Evolutionary conservation across 30 jellyfish, hydroid and myxozoan species (phyloP), one percentile per base, ranked within the genome.

Genomic region (Hydractinia echinata): DNA sequence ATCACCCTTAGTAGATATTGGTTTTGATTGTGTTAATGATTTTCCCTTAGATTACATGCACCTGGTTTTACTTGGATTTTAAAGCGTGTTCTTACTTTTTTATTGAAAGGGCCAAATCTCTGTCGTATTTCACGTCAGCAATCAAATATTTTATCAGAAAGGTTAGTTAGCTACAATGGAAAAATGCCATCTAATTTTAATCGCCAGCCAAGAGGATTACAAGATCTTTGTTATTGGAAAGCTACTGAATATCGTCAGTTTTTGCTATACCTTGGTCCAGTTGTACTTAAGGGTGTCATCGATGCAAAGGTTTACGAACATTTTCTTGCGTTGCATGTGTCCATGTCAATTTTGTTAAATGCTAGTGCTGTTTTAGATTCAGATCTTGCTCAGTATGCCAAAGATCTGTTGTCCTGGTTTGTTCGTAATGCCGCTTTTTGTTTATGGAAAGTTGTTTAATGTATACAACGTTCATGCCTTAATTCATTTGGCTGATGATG

Each of bases 401-500:
- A 66, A 66, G 53, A 66, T 1, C 4, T 66, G 44, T 52, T 66
- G 21, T 19, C 4, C 4, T 66, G 76, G 76, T 66, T 66, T 66
- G 76, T 66, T 66, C 4, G 5, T 4, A 52, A 66, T 19, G 5
- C 44, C 4, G 53, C 2, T 19, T 1, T n/a, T 66, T 66, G 21
- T 66, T 49, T 66, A 66, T 66, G 76, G 76, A 52, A 52, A 66
- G 44, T 19, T 66, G 53, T 66, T 66, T 66, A 52, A 19, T 49
- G 44, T 52, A 66, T 66, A 66, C 5, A 66, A 66, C 30, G 76
- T 66, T 66, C 76, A 66, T 66, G 44, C 4, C 76, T 19, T 66
- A 52, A 66, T 66, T 66, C 76, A 66, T 66, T 66, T 66, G 44
- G 76, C 76, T 66, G 76, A 66, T 66, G 76, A 66, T 66, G 44